Percentiles rank a stretch among this genome's conserved stretches.
Evolutionary conservation across 2,113 vertebrate genomes (phyloP).

Genomic region (Tachycineta bicolor): DNA sequence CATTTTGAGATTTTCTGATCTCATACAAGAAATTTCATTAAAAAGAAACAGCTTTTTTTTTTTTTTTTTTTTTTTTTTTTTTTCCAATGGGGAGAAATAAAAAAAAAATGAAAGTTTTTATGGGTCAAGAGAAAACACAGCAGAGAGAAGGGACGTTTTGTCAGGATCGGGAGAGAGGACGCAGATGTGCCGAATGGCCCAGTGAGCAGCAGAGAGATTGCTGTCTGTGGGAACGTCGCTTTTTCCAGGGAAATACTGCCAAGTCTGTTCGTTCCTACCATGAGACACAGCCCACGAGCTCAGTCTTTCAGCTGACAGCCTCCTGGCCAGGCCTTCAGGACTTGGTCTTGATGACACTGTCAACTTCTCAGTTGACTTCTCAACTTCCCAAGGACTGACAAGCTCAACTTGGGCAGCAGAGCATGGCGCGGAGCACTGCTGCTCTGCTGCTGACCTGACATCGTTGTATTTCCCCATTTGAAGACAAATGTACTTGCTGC

Average conservation of each 20-base stretch:
- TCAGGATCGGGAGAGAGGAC: neutral
- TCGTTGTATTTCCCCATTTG: fast-evolving
- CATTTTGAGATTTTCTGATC: constrained; percentile 30
- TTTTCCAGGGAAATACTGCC: neutral
- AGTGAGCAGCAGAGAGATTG: neutral
- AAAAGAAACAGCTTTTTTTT: neutral
- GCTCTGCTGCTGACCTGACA: neutral
- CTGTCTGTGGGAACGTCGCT: neutral
- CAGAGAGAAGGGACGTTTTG: neutral
- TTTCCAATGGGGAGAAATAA: neutral
- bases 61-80: neutral
- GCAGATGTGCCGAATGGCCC: neutral
- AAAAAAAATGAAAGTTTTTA: neutral
- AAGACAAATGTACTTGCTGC: neutral
- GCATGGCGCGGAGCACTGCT: neutral
- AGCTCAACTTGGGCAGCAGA: neutral
- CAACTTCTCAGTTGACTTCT: neutral
- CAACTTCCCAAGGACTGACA: neutral
- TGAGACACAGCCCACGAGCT: neutral
- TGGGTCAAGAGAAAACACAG: constrained; percentile 16
- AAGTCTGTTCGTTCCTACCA: neutral
- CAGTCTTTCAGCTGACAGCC: neutral
- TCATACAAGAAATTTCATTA: constrained; percentile 27
- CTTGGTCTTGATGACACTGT: neutral
- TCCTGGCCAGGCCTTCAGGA: neutral